Evolutionary conservation across 1,140 invertebrate species (phyloP).

Genomic region (Diorhabda sublineata): DNA sequence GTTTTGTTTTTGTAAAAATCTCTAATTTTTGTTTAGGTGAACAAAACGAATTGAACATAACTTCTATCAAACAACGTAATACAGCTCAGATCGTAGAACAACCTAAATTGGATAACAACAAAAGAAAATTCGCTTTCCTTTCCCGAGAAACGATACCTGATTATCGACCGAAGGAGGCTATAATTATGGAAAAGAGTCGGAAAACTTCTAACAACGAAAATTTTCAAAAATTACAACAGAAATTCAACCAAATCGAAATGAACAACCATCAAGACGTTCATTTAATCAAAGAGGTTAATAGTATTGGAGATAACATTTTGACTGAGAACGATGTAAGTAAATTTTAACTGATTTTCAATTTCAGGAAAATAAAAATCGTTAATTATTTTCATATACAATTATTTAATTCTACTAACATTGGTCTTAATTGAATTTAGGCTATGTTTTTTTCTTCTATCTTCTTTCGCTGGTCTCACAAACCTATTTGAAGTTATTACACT

Average conservation of each 20-base stretch:
- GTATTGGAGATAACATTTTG: conserved; percentile 50
- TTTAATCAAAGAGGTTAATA: conserved; percentile 56
- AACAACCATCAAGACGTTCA: conserved; percentile 48
- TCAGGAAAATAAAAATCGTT: neutral
- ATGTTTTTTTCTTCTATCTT: too few species aligned
- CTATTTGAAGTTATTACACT: too few species aligned
- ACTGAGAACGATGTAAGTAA: conserved; percentile 55
- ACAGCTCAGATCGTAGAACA: conserved; percentile 42
- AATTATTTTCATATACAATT: too few species aligned
- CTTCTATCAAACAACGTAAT: conserved; percentile 53
- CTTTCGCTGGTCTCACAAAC: too few species aligned
- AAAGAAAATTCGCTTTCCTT: conserved; percentile 80
- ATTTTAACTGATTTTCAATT: neutral
- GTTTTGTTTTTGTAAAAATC: too few species aligned
- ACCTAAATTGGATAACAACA: conserved; percentile 59
- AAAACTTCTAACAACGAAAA: conserved; percentile 71
- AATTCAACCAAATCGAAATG: conserved; percentile 60
- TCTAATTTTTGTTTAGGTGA: conserved; percentile 1
- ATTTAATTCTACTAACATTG: too few species aligned
- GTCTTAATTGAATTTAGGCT: too few species aligned
- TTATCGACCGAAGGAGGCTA: conserved; percentile 61
- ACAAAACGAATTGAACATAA: conserved; percentile 64
- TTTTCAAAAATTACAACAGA: conserved; percentile 67
- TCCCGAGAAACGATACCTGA: conserved; percentile 78
- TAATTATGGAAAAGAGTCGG: conserved; percentile 55